Evolutionary conservation across 2,888 invertebrate species (phyloP), one percentile per base, ranked within the genome.

Genomic region (Agrotis clavis): DNA sequence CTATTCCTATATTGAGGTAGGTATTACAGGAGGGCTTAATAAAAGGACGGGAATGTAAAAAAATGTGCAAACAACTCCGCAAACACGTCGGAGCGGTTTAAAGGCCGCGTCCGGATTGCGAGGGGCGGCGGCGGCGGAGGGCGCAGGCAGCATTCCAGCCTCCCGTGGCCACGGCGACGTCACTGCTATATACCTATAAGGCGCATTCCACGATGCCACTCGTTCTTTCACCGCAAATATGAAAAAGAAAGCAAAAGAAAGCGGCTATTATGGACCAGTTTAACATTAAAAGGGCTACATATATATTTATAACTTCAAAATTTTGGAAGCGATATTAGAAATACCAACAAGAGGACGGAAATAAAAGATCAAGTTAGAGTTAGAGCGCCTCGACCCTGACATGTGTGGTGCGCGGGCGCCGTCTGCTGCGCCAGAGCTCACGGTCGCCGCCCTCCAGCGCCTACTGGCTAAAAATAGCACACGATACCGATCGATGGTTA

Each of bases 51-150:
- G 94, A 95, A 95, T 94, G 94, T 94, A 95, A 96, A 94, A 96
- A 96, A 96, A 96, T 95, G 96, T 95, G 95, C 95, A 94, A 96
- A 95, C 95, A 94, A 95, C 93, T 95, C 92, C 89, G 94, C 94
- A 94, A 96, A 96, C 96, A 96, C 94, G 96, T 96, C 91, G 94
- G 95, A 93, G 95, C 94, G 94, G 96, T 95, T 95, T 95, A 94
- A 94, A 95, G 94, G 94, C 95, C 94, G 95, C 93, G 95, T 95
- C 94, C 95, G 95, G 95, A 95, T 95, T 93, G 95, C 90, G 93
- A 93, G 95, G 94, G 94, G 94, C 92, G 93, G 91, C 88, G 90
- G 90, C 83, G 90, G 93, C 89, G 90, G 90, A 92, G 92, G 92
- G 93, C 87, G 85, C 88, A 86, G 92, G 91, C 92, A 91, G 92